phyloP scores from a whole-genome alignment of 2,888 invertebrate genomes.

The Tinea semifulvella region DNA sequence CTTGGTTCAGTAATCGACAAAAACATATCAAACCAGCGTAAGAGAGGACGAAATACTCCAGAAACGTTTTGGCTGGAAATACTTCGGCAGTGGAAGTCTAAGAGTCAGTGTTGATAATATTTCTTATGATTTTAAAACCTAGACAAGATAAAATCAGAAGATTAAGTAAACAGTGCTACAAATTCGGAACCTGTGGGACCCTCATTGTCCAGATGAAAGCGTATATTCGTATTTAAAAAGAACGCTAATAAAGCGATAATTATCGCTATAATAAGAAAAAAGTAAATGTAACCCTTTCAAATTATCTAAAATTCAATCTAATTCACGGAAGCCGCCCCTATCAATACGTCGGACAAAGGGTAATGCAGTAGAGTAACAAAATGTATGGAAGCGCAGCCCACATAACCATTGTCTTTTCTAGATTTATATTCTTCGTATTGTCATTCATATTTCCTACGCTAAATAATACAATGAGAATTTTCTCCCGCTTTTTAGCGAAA shows the following conservation, averaged over 20 bases:
- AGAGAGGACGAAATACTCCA: too few species aligned
- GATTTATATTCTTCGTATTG: slow-evolving; percentile 57
- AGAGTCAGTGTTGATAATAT: too few species aligned
- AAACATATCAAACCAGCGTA: too few species aligned
- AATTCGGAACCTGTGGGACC: too few species aligned
- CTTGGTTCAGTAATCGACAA: too few species aligned
- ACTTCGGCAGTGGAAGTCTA: too few species aligned
- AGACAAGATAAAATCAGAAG: too few species aligned
- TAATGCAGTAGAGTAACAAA: slow-evolving; percentile 30
- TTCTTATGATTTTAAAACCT: too few species aligned
- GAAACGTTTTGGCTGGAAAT: too few species aligned
- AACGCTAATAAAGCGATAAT: slow-evolving; percentile 21
- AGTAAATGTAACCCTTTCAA: slow-evolving; percentile 29
- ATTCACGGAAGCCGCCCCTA: slow-evolving; percentile 48
- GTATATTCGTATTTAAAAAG: slow-evolving; percentile 2
- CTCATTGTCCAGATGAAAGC: background rate
- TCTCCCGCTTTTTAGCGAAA: slow-evolving; percentile 20
- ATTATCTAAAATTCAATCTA: slow-evolving; percentile 62
- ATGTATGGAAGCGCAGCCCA: slow-evolving; percentile 20
- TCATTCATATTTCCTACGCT: slow-evolving; percentile 55
- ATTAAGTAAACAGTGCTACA: too few species aligned
- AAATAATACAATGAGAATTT: slow-evolving; percentile 39
- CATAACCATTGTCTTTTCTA: slow-evolving; percentile 45
- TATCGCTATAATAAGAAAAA: slow-evolving; percentile 40
- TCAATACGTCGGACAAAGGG: slow-evolving; percentile 48